Conservation (phyloP, 2,797 vertebrate species). For the Cynopterus sphinx region DNA sequence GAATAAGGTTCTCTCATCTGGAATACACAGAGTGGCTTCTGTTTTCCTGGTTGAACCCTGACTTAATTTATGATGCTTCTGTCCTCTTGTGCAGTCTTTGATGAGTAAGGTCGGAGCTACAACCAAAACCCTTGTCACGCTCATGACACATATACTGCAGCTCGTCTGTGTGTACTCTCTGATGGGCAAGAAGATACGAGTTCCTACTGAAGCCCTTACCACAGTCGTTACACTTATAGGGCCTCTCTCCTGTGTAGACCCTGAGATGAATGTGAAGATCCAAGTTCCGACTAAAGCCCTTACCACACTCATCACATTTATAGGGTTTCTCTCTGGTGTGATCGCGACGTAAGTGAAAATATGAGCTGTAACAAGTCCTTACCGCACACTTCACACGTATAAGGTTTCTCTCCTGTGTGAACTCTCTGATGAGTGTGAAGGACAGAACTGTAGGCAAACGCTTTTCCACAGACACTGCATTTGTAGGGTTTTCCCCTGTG, state of each 20-base stretch:
- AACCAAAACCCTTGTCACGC: not conserved
- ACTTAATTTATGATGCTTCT: slow-evolving; percentile 14
- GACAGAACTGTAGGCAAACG: not conserved
- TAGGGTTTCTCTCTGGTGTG: not conserved
- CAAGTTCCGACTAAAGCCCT: not conserved
- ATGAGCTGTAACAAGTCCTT: not conserved
- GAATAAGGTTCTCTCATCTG: not conserved
- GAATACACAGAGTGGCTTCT: not conserved
- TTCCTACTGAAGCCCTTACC: not conserved
- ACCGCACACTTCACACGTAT: not conserved
- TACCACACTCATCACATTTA: not conserved
- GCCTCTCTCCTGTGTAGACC: not conserved
- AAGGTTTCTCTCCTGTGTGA: not conserved
- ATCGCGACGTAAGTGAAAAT: slow-evolving; percentile 19
- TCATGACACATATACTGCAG: accelerated
- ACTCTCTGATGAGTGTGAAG: not conserved
- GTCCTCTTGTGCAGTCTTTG: not conserved
- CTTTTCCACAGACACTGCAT: not conserved
- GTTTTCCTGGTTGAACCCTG: not conserved
- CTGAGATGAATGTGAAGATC: not conserved
- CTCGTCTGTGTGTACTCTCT: not conserved
- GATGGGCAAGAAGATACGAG: not conserved
- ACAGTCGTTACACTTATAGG: not conserved
- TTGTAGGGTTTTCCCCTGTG: not conserved
- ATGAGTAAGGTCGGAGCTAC: not conserved